phyloP scores from a whole-genome alignment of 2,113 vertebrate genomes.

The Ailurus styani region DNA sequence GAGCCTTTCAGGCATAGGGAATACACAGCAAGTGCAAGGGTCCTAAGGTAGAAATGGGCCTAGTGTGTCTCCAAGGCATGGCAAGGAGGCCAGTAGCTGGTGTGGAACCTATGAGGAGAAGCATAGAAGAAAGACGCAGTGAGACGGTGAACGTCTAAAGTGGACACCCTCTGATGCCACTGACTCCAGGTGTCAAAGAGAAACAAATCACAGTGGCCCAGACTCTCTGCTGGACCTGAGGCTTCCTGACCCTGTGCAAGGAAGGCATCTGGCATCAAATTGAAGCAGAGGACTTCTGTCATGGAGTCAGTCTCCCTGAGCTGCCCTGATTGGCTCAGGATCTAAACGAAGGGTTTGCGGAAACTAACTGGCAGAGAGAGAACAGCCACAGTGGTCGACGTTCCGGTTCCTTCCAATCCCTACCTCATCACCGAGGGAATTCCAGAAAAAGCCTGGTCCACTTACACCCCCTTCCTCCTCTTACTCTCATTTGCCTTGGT shows the following conservation, averaged over 20 bases:
- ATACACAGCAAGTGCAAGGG: background rate
- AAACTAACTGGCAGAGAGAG: background rate
- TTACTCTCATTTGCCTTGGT: background rate
- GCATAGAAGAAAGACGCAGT: background rate
- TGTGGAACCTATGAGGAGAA: background rate
- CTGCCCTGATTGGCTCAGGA: background rate
- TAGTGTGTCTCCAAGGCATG: background rate
- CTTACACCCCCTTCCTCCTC: too few species aligned
- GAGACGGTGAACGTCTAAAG: background rate
- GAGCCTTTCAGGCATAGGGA: background rate
- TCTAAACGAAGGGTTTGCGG: background rate
- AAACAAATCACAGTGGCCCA: background rate
- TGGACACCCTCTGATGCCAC: background rate
- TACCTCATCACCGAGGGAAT: background rate
- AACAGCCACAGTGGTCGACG: background rate
- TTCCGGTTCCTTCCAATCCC: background rate
- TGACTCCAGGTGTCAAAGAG: background rate
- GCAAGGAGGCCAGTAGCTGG: background rate
- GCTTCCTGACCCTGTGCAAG: background rate
- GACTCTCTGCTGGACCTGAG: background rate
- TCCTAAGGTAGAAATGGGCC: background rate
- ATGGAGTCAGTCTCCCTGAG: rapidly evolving
- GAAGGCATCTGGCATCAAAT: background rate
- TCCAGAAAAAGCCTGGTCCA: background rate
- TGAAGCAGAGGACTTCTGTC: background rate